These are phyloP conservation scores for Onychostoma macrolepis DNA, from an alignment of 2,113 vertebrate genomes.

Conservation along the genomic window DNA sequence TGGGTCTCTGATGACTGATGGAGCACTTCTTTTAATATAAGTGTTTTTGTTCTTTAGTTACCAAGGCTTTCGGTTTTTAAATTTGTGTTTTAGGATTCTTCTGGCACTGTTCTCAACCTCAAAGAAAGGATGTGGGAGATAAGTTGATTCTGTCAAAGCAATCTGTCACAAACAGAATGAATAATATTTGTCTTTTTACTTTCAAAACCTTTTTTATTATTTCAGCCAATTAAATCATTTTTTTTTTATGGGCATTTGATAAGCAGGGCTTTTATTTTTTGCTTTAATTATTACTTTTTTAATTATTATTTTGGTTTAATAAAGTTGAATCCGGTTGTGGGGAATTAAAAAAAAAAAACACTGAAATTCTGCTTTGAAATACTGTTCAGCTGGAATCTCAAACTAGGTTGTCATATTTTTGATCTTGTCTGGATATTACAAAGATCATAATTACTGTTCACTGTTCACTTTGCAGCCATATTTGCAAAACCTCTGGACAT, in stretches of 20 bases:
- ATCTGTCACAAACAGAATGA: constrained; percentile 22
- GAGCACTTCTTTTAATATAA: constrained; percentile 10
- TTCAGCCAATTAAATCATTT: background rate
- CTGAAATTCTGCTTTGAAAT: background rate
- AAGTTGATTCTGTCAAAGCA: constrained; percentile 29
- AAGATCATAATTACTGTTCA: background rate
- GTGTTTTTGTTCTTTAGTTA: constrained; percentile 13
- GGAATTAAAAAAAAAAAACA: background rate
- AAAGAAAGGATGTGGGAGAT: constrained; percentile 43
- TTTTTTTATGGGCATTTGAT: background rate
- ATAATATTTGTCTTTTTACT: background rate
- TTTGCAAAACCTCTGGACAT: background rate
- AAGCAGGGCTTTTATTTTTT: background rate
- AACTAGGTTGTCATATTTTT: background rate
- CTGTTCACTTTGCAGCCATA: background rate
- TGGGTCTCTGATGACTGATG: constrained; percentile 20
- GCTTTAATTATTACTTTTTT: background rate
- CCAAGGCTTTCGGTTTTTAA: background rate
- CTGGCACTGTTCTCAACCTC: constrained; percentile 32
- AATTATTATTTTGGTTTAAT: background rate
- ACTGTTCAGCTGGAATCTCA: background rate
- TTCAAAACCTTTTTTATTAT: constrained; percentile 28
- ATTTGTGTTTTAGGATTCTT: constrained; percentile 20
- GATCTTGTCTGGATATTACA: background rate
- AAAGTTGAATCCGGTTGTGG: constrained; percentile 27